A percentile compares a stretch with the other conserved stretches of the same genome.
Evolutionary conservation across 2,888 invertebrate genomes (phyloP).

Genomic region (Polietes domitor): DNA sequence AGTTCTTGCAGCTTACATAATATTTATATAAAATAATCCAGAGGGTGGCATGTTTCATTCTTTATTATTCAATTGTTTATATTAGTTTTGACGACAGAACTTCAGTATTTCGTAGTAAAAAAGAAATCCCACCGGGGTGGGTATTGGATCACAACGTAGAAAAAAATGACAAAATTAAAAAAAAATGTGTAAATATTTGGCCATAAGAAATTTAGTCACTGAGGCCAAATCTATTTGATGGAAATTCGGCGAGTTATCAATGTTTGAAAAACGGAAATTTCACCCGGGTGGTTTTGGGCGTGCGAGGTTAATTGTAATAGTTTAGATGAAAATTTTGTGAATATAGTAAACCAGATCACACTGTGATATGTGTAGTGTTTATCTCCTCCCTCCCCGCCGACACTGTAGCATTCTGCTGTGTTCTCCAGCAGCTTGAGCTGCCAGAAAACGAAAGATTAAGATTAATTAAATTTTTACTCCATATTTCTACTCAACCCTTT

Average conservation of each 20-base stretch:
- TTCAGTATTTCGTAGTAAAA: background rate
- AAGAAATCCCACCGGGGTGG: slow-evolving; percentile 13
- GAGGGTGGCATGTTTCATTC: background rate
- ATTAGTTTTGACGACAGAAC: background rate
- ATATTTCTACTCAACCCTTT: background rate
- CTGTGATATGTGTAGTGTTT: too few relatives aligned
- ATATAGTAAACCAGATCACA: too few relatives aligned
- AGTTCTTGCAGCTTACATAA: slow-evolving; percentile 6
- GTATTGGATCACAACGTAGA: background rate
- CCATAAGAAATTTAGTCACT: too few relatives aligned
- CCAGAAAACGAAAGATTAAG: background rate
- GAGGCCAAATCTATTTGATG: too few relatives aligned
- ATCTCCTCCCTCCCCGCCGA: too few relatives aligned
- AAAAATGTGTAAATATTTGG: background rate
- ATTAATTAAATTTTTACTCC: background rate
- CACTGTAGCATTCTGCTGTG: too few relatives aligned
- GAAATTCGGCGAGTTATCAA: too few relatives aligned
- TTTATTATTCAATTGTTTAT: background rate
- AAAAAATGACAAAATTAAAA: background rate
- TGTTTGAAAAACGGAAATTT: too few relatives aligned
- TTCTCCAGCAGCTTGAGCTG: too few relatives aligned
- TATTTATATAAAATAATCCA: slow-evolving; percentile 8
- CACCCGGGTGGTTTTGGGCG: too few relatives aligned
- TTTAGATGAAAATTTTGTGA: too few relatives aligned
- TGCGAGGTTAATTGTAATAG: too few relatives aligned